These are phyloP conservation scores for Stigmatopora argus DNA, from an alignment of 2,113 vertebrate species.

Conservation along the genomic window DNA sequence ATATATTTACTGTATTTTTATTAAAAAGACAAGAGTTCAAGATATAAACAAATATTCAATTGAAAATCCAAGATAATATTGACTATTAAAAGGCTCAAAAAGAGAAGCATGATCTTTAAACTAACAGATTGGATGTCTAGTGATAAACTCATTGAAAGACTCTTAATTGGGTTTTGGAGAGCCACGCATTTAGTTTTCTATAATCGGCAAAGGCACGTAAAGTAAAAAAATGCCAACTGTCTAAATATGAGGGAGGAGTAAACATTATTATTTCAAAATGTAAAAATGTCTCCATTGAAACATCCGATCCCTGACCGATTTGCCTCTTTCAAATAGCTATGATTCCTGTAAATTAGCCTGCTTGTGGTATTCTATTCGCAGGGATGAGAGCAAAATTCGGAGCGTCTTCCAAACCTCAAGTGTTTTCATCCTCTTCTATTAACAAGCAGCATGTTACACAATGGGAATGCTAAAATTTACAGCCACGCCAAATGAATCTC, in stretches of 20 bases:
- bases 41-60: no score
- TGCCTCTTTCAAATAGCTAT: constrained; percentile 33
- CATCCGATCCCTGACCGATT: constrained; percentile 12
- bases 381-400: constrained; percentile 39
- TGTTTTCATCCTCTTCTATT: constrained; percentile 45
- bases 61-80: no score
- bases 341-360: constrained; percentile 50
- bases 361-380: constrained; percentile 30
- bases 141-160: no score
- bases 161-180: no score
- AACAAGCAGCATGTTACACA: constrained; percentile 36
- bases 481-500: constrained; percentile 39
- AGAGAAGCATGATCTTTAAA: no score
- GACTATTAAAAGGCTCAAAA: no score
- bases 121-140: no score
- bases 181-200: no score
- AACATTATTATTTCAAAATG: constrained; percentile 20
- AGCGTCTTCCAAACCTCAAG: constrained; percentile 41
- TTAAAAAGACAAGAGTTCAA: no score
- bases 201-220: no score
- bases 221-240: neutral
- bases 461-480: constrained; percentile 41
- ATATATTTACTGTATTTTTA: no score
- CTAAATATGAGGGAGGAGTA: neutral
- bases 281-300: constrained; percentile 9